These are phyloP conservation scores for Himalopsyche phryganea DNA, from an alignment of 1,140 invertebrate genomes.

Conservation along the genomic window DNA sequence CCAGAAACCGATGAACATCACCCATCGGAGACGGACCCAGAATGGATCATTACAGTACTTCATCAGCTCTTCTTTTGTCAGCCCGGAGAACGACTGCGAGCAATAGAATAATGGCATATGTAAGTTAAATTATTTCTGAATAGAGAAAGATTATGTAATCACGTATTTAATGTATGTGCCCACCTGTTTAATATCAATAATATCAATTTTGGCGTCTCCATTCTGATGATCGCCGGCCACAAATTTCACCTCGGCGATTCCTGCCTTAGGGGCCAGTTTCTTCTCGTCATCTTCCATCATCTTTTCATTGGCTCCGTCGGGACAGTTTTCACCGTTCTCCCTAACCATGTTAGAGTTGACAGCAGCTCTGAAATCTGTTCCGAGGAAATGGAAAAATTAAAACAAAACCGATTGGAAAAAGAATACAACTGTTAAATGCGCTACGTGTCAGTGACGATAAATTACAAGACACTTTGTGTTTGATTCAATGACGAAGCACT, in stretches of 20 bases:
- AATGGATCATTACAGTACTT: constrained; percentile 90
- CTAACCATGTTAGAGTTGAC: constrained; percentile 41
- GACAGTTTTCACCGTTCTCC: constrained; percentile 42
- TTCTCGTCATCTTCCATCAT: constrained; percentile 61
- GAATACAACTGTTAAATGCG: too few species aligned
- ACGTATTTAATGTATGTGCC: constrained; percentile 16
- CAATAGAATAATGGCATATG: not conserved
- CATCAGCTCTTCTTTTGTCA: constrained; percentile 89
- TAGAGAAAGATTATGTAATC: too few species aligned
- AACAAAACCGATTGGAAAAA: too few species aligned
- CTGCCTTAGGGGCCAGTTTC: constrained; percentile 48
- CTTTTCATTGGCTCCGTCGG: constrained; percentile 63
- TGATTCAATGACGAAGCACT: too few species aligned
- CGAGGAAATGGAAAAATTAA: too few species aligned
- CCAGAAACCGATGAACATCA: constrained; percentile 85
- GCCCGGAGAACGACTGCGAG: constrained; percentile 66
- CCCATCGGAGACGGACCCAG: constrained; percentile 82
- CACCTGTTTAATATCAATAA: constrained; percentile 61
- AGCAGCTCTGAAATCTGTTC: constrained; percentile 16
- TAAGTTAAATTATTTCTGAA: too few species aligned
- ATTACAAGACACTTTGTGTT: too few species aligned
- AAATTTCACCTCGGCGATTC: constrained; percentile 65
- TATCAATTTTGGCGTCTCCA: constrained; percentile 84
- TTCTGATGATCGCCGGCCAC: constrained; percentile 67
- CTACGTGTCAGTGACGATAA: too few species aligned